Base-by-base conservation (phyloP, 2,797 vertebrate genomes). In the Oryzias dopingdopingensis region DNA sequence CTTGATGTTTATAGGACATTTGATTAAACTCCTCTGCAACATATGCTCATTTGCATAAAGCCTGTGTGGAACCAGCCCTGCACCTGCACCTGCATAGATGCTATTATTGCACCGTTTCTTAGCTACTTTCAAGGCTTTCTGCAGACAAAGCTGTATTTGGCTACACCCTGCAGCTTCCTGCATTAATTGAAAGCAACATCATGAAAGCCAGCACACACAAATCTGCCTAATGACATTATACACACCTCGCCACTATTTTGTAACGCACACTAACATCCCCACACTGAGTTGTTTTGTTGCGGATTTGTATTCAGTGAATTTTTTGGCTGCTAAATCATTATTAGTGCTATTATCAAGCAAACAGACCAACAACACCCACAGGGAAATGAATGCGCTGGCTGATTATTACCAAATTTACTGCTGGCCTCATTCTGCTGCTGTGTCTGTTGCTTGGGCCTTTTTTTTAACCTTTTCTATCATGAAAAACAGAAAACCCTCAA, bases 41-140 rank as follows among this genome's bases (percentile, higher is more conserved):
- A 83, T 85, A 83, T 89, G 87, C 77, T 88, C 79, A 84, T 86
- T 83, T 81, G 62, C 80, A 85, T 77, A 60, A 61, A 55, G 66
- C 69, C 49, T 45, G 66, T 32, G 74, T 68, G 76, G 20, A 67
- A 65, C 70, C 26, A 60, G 68, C 74, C 71, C 55, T 68, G 68
- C 83, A 80, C 78, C 77, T 81, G 81, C 65, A 62, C 77, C 81
- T 62, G 67, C 72, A 37, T 46, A 6, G 63, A 67, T 67, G 52
- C 63, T 64, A 32, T 69, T 59, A 72, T 56, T 59, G 67, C 77
- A 23, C 47, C 43, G 73, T 73, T 73, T 68, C 58, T 59, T 55
- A 69, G 73, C 64, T 69, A 67, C 79, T 85, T 80, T 73, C 56
- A 2, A 56, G 69, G 65, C 62, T 20, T 81, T 80, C 65, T 85